Conservation (phyloP, 2,113 vertebrate genomes). For the Platycercus adscitus region DNA sequence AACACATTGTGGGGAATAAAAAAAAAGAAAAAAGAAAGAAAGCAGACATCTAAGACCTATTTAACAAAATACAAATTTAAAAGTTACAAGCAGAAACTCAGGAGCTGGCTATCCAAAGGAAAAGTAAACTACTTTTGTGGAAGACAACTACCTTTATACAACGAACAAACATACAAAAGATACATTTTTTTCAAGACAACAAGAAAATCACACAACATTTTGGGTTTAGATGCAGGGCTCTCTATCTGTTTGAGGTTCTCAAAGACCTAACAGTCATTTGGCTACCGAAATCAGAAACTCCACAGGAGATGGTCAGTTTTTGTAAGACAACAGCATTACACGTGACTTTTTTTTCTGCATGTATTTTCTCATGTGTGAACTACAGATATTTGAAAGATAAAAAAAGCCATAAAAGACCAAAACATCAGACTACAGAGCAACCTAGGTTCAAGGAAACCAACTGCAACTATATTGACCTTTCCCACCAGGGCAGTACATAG, state of each 20-base stretch:
- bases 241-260: neutral
- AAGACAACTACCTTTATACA: neutral
- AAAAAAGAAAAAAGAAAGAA: neutral
- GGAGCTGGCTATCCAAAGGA: neutral
- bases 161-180: neutral
- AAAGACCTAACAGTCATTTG: neutral
- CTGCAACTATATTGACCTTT: neutral
- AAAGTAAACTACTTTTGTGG: neutral
- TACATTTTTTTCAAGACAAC: neutral
- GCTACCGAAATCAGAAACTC: neutral
- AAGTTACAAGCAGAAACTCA: neutral
- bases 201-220: neutral
- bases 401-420: neutral
- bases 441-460: neutral
- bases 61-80: neutral
- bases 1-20: neutral
- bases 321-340: neutral
- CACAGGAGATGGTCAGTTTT: neutral
- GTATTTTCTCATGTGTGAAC: neutral
- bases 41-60: neutral
- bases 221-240: neutral
- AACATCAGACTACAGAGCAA: neutral
- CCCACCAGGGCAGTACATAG: neutral
- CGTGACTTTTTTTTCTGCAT: neutral
- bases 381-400: neutral